A percentile compares a stretch with the other conserved stretches of the same genome.
Conservation (phyloP, 2,797 vertebrate genomes). For the Bryconaethiops microstoma region DNA sequence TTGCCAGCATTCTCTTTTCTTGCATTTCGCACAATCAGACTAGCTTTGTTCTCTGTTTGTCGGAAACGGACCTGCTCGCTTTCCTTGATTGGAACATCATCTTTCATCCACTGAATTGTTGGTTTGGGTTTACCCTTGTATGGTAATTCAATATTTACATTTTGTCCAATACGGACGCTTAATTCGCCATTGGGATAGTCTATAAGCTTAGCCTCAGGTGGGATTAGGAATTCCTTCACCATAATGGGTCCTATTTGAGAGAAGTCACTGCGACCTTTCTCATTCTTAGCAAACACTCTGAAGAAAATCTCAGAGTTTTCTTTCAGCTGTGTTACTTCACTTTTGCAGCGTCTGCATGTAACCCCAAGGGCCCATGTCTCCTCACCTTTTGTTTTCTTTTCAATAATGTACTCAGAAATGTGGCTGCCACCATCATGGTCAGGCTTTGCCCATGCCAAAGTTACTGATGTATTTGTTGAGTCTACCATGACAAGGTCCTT, state of each 20-base stretch:
- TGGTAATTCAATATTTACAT: conserved; percentile 90
- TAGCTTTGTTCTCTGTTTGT: conserved; percentile 92
- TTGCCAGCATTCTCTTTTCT: conserved; percentile 94
- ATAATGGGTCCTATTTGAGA: conserved; percentile 88
- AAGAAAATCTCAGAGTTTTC: conserved; percentile 89
- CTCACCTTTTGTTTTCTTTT: conserved; percentile 85
- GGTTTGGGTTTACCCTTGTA: conserved; percentile 96
- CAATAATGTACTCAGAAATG: conserved; percentile 91
- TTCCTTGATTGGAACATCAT: conserved; percentile 91
- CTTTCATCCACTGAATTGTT: conserved; percentile 91
- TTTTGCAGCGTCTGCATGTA: conserved; percentile 86
- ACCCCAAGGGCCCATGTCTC: conserved; percentile 84
- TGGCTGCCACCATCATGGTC: conserved; percentile 95
- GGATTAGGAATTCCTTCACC: conserved; percentile 89
- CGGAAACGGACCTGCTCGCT: conserved; percentile 91
- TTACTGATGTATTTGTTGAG: conserved; percentile 91
- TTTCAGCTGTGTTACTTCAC: conserved; percentile 86
- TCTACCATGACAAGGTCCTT: conserved; percentile 89
- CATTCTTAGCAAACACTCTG: conserved; percentile 94
- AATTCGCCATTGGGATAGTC: conserved; percentile 92
- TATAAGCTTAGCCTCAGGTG: conserved; percentile 87
- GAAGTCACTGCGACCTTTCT: conserved; percentile 92
- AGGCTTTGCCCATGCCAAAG: conserved; percentile 89
- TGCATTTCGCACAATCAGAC: conserved; percentile 87
- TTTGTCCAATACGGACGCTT: conserved; percentile 90